Conservation (phyloP, 92 coral and sea anemone species). For the Isaurus tuberculatus region DNA sequence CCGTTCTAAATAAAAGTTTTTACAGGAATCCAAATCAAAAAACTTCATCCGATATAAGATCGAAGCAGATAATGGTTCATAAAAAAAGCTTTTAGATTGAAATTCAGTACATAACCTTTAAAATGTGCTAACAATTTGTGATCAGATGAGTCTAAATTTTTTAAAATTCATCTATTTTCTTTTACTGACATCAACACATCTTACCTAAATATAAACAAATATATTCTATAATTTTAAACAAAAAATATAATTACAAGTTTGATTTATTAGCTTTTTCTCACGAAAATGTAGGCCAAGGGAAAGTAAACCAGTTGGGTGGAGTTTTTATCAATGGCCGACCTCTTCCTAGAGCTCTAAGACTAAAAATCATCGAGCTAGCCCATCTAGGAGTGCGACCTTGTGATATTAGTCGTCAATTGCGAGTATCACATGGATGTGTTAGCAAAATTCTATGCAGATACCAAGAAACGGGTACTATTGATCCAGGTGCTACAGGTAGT, state of each 20-base stretch:
- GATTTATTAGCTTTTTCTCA: background rate
- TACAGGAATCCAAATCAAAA: no score
- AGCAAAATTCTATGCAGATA: slow-evolving; percentile 95
- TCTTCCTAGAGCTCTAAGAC: slow-evolving; percentile 84
- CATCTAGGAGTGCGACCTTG: slow-evolving; percentile 98
- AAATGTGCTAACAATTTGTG: background rate
- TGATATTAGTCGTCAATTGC: slow-evolving; percentile 96
- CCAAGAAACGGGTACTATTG: slow-evolving; percentile 97
- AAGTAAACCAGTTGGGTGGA: slow-evolving; percentile 97
- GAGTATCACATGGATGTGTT: slow-evolving; percentile 98
- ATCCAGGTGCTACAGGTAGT: slow-evolving; percentile 86
- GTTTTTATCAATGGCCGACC: slow-evolving; percentile 98
- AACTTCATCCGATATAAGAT: slow-evolving; percentile 7
- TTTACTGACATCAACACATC: background rate
- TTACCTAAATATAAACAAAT: background rate
- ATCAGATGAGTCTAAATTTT: background rate
- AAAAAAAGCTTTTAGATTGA: no score
- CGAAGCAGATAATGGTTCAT: background rate
- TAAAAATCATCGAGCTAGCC: slow-evolving; percentile 91
- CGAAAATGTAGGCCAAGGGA: slow-evolving; percentile 82
- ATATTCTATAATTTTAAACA: background rate
- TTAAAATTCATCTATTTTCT: background rate
- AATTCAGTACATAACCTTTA: no score
- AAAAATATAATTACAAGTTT: background rate
- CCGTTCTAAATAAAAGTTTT: no score